A percentile compares a stretch with the other conserved stretches of the same genome.
phyloP scores from a whole-genome alignment of 2,113 vertebrate genomes.

The Hypocryptadius cinnamomeus region DNA sequence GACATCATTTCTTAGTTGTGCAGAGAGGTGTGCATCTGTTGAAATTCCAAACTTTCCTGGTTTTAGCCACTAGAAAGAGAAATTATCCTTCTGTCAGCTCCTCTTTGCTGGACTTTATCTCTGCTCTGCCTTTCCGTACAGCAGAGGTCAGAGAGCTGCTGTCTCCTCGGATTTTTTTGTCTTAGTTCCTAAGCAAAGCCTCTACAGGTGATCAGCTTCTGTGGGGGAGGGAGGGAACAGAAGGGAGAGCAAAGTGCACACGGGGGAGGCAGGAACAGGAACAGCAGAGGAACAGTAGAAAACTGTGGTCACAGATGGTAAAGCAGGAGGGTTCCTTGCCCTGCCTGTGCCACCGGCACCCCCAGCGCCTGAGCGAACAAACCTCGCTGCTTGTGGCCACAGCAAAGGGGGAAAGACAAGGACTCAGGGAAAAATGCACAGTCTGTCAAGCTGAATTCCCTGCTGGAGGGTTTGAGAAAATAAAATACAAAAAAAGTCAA shows the following conservation, averaged over 20 bases:
- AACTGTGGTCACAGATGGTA: constrained; percentile 21
- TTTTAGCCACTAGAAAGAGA: not conserved
- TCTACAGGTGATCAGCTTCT: not conserved
- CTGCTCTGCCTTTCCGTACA: not conserved
- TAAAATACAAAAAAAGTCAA: not conserved
- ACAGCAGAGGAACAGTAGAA: not conserved
- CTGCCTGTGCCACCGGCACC: not conserved
- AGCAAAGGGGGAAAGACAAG: not conserved
- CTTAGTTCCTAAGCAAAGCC: not conserved
- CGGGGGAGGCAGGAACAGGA: constrained; percentile 7
- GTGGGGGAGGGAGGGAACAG: constrained; percentile 20
- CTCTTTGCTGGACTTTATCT: not conserved
- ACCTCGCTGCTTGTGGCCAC: not conserved
- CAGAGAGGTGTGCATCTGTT: not conserved
- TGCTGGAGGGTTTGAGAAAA: not conserved
- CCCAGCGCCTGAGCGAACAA: not conserved
- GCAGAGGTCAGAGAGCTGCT: not conserved
- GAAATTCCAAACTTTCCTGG: not conserved
- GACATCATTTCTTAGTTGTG: accelerated
- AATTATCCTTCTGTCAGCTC: not conserved
- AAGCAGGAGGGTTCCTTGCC: not conserved
- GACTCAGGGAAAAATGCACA: not conserved
- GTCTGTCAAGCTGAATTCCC: not conserved
- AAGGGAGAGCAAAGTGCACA: not conserved
- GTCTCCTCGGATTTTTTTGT: not conserved